Base-by-base conservation (phyloP, 2,797 vertebrate genomes). In the Selene dorsalis region DNA sequence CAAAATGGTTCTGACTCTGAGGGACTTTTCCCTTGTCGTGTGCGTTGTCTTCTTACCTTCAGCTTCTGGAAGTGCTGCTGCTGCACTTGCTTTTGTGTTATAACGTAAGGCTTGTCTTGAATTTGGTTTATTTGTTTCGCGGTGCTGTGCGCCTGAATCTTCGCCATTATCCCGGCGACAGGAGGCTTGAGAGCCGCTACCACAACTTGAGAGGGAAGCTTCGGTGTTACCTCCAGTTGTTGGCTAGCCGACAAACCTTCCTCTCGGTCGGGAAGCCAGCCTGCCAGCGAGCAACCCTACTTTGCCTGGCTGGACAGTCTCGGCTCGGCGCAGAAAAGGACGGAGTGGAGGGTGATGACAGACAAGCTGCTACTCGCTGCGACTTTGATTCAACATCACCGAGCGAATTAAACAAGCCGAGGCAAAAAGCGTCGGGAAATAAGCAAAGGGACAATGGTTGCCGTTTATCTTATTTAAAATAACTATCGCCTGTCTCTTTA, bases 11-110 rank as follows among this genome's bases (percentile, higher is more conserved):
- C 52, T 92, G 91, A 92, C 90, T 91, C 88, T 74, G 72, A 74
- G 87, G 89, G 86, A 93, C 92, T 93, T 93, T 92, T 89, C 80
- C 84, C 79, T 52, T 83, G 81, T 83, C 82, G 81, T 84, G 88
- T 72, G 80, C 83, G 85, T 84, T 83, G 83, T 92, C 89, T 90
- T 88, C 93, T 95, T 94, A 96, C 95, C 95, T 96, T 96, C 79
- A 96, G 95, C 87, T 96, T 96, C 90, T 96, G 95, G 90, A 96
- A 96, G 94, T 96, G 95, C 91, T 96, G 95, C 91, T 96, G 95
- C 87, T 95, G 94, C 90, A 95, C 94, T 93, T 96, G 95, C 90
- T 95, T 96, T 90, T 95, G 95, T 76, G 93, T 89, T 82, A 95
- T 94, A 82, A 94, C 94, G 87, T 92, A 96, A 88, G 95, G 94